Percentiles rank a stretch among this genome's conserved stretches.
phyloP scores from a whole-genome alignment of 2,113 vertebrate genomes.

The Saccopteryx bilineata region DNA sequence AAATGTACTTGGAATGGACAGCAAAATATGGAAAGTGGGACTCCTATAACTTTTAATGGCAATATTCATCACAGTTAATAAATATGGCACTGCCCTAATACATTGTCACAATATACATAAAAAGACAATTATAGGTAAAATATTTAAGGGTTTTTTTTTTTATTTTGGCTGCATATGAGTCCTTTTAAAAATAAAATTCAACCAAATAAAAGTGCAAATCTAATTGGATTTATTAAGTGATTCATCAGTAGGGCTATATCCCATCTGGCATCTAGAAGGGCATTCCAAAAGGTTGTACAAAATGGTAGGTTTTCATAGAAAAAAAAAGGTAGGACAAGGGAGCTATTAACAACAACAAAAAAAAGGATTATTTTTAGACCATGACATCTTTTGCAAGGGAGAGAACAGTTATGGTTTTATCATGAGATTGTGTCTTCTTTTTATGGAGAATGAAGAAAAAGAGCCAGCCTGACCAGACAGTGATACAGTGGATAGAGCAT shows the following conservation, averaged over 20 bases:
- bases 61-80: background rate
- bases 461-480: too few relatives aligned
- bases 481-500: too few relatives aligned
- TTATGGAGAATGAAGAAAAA: background rate
- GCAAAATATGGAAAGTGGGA: background rate
- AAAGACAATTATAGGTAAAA: background rate
- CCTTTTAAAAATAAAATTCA: background rate
- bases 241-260: background rate
- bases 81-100: background rate
- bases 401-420: background rate
- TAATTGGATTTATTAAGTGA: background rate
- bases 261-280: background rate
- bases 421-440: background rate
- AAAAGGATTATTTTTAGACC: background rate
- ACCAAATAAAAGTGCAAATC: background rate
- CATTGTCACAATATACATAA: background rate
- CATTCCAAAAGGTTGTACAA: background rate
- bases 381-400: background rate
- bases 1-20: background rate
- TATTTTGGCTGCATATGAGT: background rate
- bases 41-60: background rate
- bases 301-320: background rate
- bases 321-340: background rate
- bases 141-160: background rate
- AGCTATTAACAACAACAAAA: background rate